Base-by-base conservation (phyloP, 2,888 invertebrate species). In the Morpho helenor region DNA sequence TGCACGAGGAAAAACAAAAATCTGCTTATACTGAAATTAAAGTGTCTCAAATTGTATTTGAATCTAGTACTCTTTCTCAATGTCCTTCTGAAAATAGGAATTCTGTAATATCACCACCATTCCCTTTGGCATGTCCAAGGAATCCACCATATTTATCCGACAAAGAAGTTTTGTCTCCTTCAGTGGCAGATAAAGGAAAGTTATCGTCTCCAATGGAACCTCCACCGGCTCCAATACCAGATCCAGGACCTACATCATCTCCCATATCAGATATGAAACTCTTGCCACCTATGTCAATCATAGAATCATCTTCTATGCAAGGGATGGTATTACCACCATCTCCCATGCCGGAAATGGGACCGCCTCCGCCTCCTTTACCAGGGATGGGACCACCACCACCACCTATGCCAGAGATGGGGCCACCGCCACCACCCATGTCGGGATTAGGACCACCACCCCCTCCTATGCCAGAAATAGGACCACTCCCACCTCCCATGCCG, bases 401-500 rank as follows among this genome's bases (percentile, higher is more conserved):
- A 0, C 82, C 88, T 0, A 79, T 79, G 64, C 72, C 66, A 3
- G 66, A 47, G 7, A 57, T 73, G 67, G 54, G 73, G 2, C 80
- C 75, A 7, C 76, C 75, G 0, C 70, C 71, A 0, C 79, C 79
- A 5, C 54, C 80, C 0, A 73, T 80, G 69, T 77, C 82, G 0
- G 80, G 75, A 4, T 68, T 72, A 63, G 76, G 71, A 42, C 78
- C 80, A 6, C 79, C 65, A 7, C 82, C 86, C 0, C 85, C 88
- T 1, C 82, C 83, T 8, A 78, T 77, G 57, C 81, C 87, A n/a
- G 79, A 74, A 5, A 74, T 77, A 56, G 74, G 66, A 7, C 72
- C 73, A 9, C 72, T 72, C 0, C 87, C 89, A 0, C 89, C 91
- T 0, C 85, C 84, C 4, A 82, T 82, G 62, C 82, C 89, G 2